Percentiles rank a stretch among this genome's conserved stretches.
These are phyloP conservation scores for Odocoileus virginianus DNA, from an alignment of 2,113 vertebrate genomes.

Conservation along the genomic window DNA sequence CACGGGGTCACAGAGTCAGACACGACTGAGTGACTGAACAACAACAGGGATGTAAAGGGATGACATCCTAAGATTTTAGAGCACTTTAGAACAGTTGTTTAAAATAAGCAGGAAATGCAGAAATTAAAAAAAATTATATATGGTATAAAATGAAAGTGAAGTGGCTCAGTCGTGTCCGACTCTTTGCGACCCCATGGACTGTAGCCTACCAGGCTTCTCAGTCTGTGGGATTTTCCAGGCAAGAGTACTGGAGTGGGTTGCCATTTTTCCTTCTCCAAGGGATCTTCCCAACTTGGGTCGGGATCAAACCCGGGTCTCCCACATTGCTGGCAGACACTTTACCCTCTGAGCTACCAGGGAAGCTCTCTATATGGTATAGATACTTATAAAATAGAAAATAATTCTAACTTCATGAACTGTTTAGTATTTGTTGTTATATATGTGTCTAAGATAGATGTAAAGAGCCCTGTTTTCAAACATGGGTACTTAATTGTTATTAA, in stretches of 20 bases:
- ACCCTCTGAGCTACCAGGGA: neutral
- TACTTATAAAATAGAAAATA: neutral
- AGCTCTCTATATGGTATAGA: neutral
- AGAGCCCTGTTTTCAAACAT: conserved; percentile 6
- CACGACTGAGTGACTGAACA: neutral
- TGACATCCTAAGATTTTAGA: neutral
- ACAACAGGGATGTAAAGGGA: neutral
- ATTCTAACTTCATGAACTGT: neutral
- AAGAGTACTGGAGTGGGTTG: neutral
- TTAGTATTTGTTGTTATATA: neutral
- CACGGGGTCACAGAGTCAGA: neutral
- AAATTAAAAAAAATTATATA: neutral
- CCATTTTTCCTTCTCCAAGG: neutral
- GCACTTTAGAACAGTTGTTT: neutral
- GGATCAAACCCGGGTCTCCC: neutral
- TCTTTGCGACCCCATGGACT: neutral
- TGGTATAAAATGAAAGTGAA: neutral
- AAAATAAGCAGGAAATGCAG: neutral
- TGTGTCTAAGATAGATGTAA: neutral
- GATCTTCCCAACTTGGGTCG: rapidly evolving
- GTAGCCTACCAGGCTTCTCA: neutral
- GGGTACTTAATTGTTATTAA: neutral
- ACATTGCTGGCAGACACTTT: neutral
- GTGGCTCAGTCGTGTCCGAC: neutral
- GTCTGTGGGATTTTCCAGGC: neutral